A percentile compares a stretch with the other conserved stretches of the same genome.
Conservation (phyloP, 2,113 vertebrate genomes). For the Rhabdomys dilectus region DNA sequence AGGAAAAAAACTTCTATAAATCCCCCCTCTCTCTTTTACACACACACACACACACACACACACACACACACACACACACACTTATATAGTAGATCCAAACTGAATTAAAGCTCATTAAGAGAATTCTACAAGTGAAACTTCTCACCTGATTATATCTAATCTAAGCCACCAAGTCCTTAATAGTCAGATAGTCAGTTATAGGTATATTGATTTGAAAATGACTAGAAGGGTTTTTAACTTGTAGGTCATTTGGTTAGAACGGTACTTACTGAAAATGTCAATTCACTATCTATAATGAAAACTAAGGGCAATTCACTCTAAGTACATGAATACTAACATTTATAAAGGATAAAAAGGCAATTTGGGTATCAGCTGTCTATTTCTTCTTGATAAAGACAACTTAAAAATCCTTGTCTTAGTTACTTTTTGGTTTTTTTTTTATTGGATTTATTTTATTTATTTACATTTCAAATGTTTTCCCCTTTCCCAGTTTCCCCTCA, state of each 20-base stretch:
- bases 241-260: conserved; percentile 5
- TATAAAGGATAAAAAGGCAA: not conserved
- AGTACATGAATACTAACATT: conserved; percentile 31
- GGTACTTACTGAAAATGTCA: conserved; percentile 28
- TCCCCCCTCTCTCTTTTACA: not conserved
- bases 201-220: conserved; percentile 47
- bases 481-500: too few species aligned
- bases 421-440: not conserved
- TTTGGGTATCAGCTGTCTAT: not conserved
- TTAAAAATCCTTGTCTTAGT: not conserved
- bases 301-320: not conserved
- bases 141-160: conserved; percentile 12
- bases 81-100: not conserved
- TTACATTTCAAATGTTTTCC: too few species aligned
- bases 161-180: not conserved
- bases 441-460: too few species aligned
- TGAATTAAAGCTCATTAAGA: not conserved
- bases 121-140: not conserved
- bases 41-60: not conserved
- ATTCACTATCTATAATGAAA: conserved; percentile 41
- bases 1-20: not conserved
- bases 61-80: not conserved
- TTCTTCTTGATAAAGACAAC: not conserved
- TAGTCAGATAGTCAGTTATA: not conserved
- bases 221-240: conserved; percentile 1